These are phyloP conservation scores for Cryptoblepharus egeriae DNA, from an alignment of 2,797 vertebrate species.

Conservation along the genomic window DNA sequence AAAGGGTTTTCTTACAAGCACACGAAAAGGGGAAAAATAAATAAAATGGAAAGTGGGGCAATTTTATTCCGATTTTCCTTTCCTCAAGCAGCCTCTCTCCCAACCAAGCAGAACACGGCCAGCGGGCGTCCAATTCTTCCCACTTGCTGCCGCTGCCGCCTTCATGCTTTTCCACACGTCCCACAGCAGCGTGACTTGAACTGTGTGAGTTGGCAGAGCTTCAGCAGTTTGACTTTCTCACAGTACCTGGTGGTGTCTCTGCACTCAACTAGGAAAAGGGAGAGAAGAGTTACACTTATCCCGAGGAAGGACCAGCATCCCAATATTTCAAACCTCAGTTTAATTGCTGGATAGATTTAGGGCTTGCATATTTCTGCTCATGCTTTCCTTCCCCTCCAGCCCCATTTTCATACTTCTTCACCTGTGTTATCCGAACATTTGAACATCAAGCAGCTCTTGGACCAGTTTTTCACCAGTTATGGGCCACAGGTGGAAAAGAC, in stretches of 20 bases:
- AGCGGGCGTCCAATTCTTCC: constrained; percentile 60
- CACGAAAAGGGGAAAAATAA: constrained; percentile 68
- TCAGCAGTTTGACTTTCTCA: constrained; percentile 93
- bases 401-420: not conserved
- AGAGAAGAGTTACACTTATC: not conserved
- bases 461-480: not conserved
- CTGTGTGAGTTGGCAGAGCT: constrained; percentile 91
- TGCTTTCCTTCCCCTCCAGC: not conserved
- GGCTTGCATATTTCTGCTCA: not conserved
- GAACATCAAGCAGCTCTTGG: not conserved
- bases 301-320: not conserved
- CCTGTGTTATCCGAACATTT: not conserved
- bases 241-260: constrained; percentile 95
- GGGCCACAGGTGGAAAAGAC: not conserved
- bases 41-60: constrained; percentile 70
- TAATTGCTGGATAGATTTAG: not conserved
- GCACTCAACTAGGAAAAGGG: constrained; percentile 83
- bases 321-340: not conserved
- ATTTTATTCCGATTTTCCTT: constrained; percentile 66
- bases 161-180: constrained; percentile 90
- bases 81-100: constrained; percentile 58
- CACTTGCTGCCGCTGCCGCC: constrained; percentile 48
- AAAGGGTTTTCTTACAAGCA: constrained; percentile 10
- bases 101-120: constrained; percentile 47
- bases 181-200: constrained; percentile 94